Conservation (phyloP, 2,888 invertebrate genomes). For the Pterostichus niger region DNA sequence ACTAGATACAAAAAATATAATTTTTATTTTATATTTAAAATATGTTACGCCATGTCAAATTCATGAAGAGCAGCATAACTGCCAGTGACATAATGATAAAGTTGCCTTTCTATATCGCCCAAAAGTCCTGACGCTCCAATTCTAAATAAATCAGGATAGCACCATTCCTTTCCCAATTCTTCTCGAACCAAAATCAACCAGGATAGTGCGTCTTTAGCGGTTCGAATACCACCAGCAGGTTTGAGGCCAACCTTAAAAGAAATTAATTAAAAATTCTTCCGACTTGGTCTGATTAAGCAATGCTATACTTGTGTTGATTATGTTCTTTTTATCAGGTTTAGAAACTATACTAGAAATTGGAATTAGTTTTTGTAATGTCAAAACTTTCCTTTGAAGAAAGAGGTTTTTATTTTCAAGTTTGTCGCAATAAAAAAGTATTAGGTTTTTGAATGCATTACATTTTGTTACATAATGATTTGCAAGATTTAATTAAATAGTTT, state of each 20-base stretch:
- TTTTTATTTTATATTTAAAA: slow-evolving; percentile 15
- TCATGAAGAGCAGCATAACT: slow-evolving; percentile 72
- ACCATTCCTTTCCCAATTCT: slow-evolving; percentile 93
- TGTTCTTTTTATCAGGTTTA: slow-evolving; percentile 54
- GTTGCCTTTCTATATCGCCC: slow-evolving; percentile 84
- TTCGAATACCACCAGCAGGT: slow-evolving; percentile 97
- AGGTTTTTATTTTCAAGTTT: slow-evolving; percentile 25
- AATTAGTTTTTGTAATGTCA: slow-evolving; percentile 47
- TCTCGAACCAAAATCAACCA: slow-evolving; percentile 93
- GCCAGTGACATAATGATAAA: slow-evolving; percentile 76
- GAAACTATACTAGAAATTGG: slow-evolving; percentile 54
- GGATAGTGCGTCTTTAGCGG: slow-evolving; percentile 89
- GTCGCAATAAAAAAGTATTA: slow-evolving; percentile 7
- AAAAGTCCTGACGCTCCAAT: slow-evolving; percentile 97
- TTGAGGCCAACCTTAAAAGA: slow-evolving; percentile 92
- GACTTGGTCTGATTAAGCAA: slow-evolving; percentile 25
- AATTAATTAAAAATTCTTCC: slow-evolving; percentile 48
- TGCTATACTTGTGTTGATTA: slow-evolving; percentile 22
- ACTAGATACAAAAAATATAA: not conserved
- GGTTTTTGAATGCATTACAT: slow-evolving; percentile 24
- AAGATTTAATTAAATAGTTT: slow-evolving; percentile 12
- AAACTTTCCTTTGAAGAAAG: slow-evolving; percentile 56
- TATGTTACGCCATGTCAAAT: slow-evolving; percentile 74
- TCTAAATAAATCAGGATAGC: slow-evolving; percentile 89
- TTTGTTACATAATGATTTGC: slow-evolving; percentile 13